Conservation (phyloP, 2,797 vertebrate genomes). For the Poeciliopsis turneri region DNA sequence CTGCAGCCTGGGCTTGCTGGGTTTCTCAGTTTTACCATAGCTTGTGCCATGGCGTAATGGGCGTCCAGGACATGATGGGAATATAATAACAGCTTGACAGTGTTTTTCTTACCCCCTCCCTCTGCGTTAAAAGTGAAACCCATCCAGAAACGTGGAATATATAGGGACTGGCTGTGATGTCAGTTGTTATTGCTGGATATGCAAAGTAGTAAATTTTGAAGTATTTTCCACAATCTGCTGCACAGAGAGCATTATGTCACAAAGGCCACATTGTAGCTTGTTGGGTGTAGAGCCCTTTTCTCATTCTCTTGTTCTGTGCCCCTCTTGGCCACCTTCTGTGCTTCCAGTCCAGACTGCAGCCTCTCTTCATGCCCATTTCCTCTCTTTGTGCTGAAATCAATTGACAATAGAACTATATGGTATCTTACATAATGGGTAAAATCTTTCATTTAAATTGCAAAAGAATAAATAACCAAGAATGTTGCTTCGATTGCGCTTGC, state of each 20-base stretch:
- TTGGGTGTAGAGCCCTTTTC: constrained; percentile 64
- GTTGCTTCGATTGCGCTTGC: neutral
- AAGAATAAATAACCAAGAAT: constrained; percentile 25
- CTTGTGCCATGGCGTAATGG: constrained; percentile 76
- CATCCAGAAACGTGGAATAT: constrained; percentile 76
- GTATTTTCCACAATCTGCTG: constrained; percentile 83
- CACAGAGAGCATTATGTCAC: constrained; percentile 81
- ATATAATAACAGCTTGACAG: constrained; percentile 77
- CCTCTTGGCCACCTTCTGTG: constrained; percentile 69
- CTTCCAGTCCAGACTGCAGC: constrained; percentile 65
- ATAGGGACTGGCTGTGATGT: constrained; percentile 80
- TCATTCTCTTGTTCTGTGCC: constrained; percentile 66
- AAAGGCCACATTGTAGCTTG: constrained; percentile 82
- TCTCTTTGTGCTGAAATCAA: constrained; percentile 67
- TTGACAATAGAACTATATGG: constrained; percentile 69
- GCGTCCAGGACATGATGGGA: constrained; percentile 79
- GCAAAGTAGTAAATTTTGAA: constrained; percentile 77
- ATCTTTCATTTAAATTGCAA: constrained; percentile 28
- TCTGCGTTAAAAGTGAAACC: constrained; percentile 69
- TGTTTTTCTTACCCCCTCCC: constrained; percentile 79
- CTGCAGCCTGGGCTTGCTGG: constrained; percentile 39
- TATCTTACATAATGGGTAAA: constrained; percentile 45
- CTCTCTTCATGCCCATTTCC: constrained; percentile 63
- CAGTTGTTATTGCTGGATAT: constrained; percentile 86
- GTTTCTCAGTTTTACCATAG: constrained; percentile 69